phyloP scores from a whole-genome alignment of 2,113 vertebrate genomes.

The Psilopogon haemacephalus region DNA sequence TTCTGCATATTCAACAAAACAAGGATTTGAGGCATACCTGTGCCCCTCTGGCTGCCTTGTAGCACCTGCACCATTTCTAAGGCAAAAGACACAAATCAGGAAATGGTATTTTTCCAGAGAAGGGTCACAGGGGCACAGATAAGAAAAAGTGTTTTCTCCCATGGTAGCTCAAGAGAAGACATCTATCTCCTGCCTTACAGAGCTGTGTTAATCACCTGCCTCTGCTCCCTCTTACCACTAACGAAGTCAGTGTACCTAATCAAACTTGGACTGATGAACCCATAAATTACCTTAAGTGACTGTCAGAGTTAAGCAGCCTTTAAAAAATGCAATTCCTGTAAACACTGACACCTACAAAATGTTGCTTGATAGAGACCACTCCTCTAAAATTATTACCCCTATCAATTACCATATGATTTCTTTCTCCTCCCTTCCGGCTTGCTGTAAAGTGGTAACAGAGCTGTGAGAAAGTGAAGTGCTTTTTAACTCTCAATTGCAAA shows the following conservation, averaged over 20 bases:
- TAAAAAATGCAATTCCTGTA: background rate
- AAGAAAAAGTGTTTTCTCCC: background rate
- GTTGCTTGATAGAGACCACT: background rate
- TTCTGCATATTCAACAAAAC: background rate
- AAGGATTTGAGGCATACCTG: background rate
- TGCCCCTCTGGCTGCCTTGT: background rate
- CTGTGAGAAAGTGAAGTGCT: background rate
- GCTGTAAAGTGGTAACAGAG: background rate
- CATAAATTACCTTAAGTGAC: background rate
- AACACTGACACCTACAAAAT: background rate
- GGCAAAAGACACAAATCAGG: background rate
- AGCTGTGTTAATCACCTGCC: background rate
- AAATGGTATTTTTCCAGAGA: background rate
- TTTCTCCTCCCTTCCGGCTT: background rate
- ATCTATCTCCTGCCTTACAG: background rate
- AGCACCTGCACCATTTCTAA: background rate
- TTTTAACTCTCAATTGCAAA: slow-evolving; percentile 37
- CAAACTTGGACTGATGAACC: background rate
- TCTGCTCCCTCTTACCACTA: background rate
- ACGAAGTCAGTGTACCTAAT: background rate
- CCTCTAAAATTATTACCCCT: background rate
- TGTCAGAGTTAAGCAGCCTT: background rate
- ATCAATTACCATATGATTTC: slow-evolving; percentile 3
- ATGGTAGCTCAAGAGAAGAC: background rate
- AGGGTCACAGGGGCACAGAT: background rate